A percentile compares a stretch with the other conserved stretches of the same genome.
Conservation (phyloP, 2,797 vertebrate genomes). For the Paratrypauchen microcephalus region DNA sequence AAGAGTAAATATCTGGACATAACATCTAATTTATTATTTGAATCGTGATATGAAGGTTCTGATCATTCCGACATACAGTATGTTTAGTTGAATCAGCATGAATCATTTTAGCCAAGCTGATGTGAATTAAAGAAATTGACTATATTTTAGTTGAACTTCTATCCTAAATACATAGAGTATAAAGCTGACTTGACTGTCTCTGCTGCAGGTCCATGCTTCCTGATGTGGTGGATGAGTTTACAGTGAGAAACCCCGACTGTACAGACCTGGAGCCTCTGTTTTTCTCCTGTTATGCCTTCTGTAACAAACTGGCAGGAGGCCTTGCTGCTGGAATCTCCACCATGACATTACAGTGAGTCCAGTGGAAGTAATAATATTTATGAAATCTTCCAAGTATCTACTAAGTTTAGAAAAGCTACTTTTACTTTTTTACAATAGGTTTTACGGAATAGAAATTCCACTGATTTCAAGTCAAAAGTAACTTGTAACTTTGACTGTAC, state of each 20-base stretch:
- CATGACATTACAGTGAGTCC: constrained; percentile 78
- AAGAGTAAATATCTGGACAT: too few relatives aligned
- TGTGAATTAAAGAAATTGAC: too few relatives aligned
- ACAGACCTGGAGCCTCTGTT: constrained; percentile 77
- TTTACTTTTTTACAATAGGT: constrained; percentile 2
- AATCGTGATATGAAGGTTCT: too few relatives aligned
- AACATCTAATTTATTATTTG: too few relatives aligned
- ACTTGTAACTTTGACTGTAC: too few relatives aligned
- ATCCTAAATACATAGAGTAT: too few relatives aligned
- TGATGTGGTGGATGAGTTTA: constrained; percentile 78
- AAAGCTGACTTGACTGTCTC: constrained; percentile 3
- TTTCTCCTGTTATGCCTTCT: constrained; percentile 81
- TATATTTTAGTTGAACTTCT: too few relatives aligned
- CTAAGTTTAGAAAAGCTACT: not conserved
- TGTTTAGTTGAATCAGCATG: too few relatives aligned
- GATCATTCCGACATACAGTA: too few relatives aligned
- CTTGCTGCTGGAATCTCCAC: constrained; percentile 76
- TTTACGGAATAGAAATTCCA: not conserved
- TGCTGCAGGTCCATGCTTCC: constrained; percentile 79
- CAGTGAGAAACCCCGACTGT: constrained; percentile 60
- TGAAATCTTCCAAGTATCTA: not conserved
- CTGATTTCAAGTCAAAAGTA: too few relatives aligned
- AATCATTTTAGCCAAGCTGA: too few relatives aligned
- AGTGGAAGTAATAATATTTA: not conserved
- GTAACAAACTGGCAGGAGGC: constrained; percentile 79